A percentile compares a stretch with the other conserved stretches of the same genome.
These are phyloP conservation scores for Epinotia ramella DNA, from an alignment of 2,888 invertebrate genomes.

Conservation along the genomic window DNA sequence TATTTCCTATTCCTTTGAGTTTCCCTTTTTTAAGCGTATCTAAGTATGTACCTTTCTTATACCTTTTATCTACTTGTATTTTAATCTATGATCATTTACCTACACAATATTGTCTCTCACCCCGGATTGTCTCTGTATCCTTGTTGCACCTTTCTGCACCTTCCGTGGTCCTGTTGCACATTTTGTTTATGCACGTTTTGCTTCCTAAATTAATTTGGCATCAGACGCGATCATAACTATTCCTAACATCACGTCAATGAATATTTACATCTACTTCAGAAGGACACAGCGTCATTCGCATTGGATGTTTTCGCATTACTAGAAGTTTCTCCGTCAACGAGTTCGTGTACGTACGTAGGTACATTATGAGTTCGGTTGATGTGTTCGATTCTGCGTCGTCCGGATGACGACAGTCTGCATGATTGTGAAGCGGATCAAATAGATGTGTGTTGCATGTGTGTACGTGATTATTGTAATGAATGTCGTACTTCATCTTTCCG, in stretches of 20 bases:
- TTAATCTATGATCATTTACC: slow-evolving; percentile 32
- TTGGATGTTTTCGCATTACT: slow-evolving; percentile 73
- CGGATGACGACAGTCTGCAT: slow-evolving; percentile 72
- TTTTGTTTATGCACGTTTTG: slow-evolving; percentile 72
- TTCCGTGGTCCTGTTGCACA: slow-evolving; percentile 77
- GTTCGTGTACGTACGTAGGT: slow-evolving; percentile 70
- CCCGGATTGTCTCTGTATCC: slow-evolving; percentile 42
- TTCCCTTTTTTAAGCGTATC: slow-evolving; percentile 62
- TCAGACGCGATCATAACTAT: slow-evolving; percentile 60
- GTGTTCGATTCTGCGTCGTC: slow-evolving; percentile 55
- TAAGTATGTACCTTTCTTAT: slow-evolving; percentile 41
- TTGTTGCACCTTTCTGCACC: slow-evolving; percentile 65
- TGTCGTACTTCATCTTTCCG: slow-evolving; percentile 83
- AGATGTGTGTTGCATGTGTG: slow-evolving; percentile 85
- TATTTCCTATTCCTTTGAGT: slow-evolving; percentile 75
- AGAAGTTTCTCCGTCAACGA: slow-evolving; percentile 66
- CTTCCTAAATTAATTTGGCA: slow-evolving; percentile 69
- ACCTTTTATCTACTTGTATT: slow-evolving; percentile 37
- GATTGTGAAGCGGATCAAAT: slow-evolving; percentile 78
- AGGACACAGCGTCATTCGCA: slow-evolving; percentile 74
- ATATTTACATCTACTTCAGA: slow-evolving; percentile 69
- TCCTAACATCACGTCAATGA: slow-evolving; percentile 63
- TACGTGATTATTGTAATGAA: slow-evolving; percentile 75
- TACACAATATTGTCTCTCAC: slow-evolving; percentile 25
- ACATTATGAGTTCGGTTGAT: slow-evolving; percentile 63